phyloP scores from a whole-genome alignment of 2,113 vertebrate species.

The Emydura subglobosa region DNA sequence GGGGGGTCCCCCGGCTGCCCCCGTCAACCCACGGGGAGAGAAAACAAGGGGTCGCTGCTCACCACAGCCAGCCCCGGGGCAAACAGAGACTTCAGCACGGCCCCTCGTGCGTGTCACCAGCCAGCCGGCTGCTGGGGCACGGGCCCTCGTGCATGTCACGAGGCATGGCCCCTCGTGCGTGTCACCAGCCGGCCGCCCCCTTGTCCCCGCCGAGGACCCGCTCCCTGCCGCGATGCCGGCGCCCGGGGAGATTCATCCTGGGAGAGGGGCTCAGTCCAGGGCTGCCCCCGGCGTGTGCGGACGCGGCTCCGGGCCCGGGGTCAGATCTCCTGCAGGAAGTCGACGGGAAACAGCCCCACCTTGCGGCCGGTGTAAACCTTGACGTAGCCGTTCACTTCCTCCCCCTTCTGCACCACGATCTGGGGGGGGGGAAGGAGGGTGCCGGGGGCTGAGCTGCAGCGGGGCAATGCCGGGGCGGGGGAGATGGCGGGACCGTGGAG shows the following conservation, averaged over 20 bases:
- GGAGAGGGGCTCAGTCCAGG: not conserved
- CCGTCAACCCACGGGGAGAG: not conserved
- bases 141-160: too few relatives aligned
- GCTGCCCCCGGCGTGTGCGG: not conserved
- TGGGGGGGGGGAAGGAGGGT: not conserved
- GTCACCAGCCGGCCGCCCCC: not conserved
- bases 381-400: slow-evolving; percentile 93
- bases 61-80: not conserved
- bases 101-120: too few relatives aligned
- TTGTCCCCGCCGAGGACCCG: fast-evolving
- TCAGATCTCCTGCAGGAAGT: slow-evolving; percentile 93
- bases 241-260: not conserved
- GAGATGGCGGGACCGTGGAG: fast-evolving
- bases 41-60: not conserved
- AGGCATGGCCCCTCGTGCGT: too few relatives aligned
- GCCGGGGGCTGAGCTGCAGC: fast-evolving
- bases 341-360: slow-evolving; percentile 92
- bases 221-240: not conserved
- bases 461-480: too few relatives aligned
- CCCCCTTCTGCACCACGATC: slow-evolving; percentile 98
- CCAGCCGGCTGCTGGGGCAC: too few relatives aligned
- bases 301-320: not conserved
- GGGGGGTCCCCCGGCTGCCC: too few relatives aligned
- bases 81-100: too few relatives aligned
- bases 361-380: slow-evolving; percentile 97